Percentiles rank a stretch among this genome's conserved stretches.
Conservation (phyloP, 2,113 vertebrate species). For the Montifringilla adamsi region DNA sequence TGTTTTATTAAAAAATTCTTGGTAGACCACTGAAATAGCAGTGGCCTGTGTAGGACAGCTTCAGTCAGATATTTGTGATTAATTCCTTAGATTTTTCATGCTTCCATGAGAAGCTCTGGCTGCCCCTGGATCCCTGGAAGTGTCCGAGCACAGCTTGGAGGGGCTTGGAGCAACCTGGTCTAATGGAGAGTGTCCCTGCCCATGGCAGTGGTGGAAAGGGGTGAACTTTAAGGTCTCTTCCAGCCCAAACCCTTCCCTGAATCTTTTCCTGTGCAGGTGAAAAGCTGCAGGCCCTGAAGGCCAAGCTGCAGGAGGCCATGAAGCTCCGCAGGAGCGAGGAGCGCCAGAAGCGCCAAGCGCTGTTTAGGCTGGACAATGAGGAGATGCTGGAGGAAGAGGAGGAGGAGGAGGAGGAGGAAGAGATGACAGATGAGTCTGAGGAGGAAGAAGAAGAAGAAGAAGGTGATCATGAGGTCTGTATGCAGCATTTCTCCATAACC, state of each 20-base stretch:
- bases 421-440: conserved; percentile 86
- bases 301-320: conserved; percentile 93
- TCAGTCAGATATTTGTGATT: not conserved
- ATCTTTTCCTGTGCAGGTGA: conserved; percentile 74
- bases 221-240: not conserved
- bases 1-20: not conserved
- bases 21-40: not conserved
- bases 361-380: conserved; percentile 92
- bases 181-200: not conserved
- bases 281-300: conserved; percentile 88
- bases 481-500: not conserved
- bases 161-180: not conserved
- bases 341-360: conserved; percentile 80
- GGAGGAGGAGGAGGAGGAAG: conserved; percentile 85
- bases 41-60: not conserved
- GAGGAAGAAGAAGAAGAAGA: conserved; percentile 82
- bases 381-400: conserved; percentile 87
- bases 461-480: conserved; percentile 59
- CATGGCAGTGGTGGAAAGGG: not conserved
- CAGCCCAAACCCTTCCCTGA: not conserved
- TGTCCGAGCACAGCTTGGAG: rapidly evolving
- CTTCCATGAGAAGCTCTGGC: not conserved
- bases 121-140: not conserved
- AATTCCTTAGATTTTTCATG: not conserved
- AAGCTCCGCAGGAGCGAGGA: conserved; percentile 88